Percentiles rank a stretch among this genome's conserved stretches.
Evolutionary conservation across 2,797 vertebrate species (phyloP).

Genomic region (Phaenicophaeus curvirostris): DNA sequence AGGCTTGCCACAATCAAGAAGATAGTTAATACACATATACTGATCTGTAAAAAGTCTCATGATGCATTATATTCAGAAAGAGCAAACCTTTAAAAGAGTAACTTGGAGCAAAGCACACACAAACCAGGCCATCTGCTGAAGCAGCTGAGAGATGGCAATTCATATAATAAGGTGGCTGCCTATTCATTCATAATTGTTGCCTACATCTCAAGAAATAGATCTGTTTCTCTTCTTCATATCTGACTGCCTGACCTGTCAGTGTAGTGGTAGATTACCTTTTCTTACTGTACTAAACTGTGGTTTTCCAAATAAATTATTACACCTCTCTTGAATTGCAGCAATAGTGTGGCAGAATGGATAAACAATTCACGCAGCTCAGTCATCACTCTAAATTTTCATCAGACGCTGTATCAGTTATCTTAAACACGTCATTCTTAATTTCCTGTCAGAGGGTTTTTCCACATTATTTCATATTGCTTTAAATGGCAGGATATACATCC

Average conservation of each 20-base stretch:
- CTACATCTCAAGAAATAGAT: constrained; percentile 51
- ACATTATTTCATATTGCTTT: constrained; percentile 57
- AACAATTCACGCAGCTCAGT: constrained; percentile 51
- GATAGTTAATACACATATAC: background rate
- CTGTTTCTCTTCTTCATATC: constrained; percentile 63
- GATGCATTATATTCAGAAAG: background rate
- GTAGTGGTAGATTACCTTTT: constrained; percentile 34
- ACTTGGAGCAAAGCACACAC: background rate
- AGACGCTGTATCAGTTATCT: constrained; percentile 56
- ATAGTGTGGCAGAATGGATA: constrained; percentile 56
- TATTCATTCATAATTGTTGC: constrained; percentile 60
- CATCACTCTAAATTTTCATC: constrained; percentile 72
- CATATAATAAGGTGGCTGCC: constrained; percentile 9
- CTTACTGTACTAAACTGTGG: constrained; percentile 61
- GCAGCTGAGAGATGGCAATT: constrained; percentile 18
- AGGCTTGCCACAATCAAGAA: background rate
- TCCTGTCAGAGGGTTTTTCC: constrained; percentile 33
- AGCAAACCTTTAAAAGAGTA: background rate
- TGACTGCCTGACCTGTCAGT: constrained; percentile 51
- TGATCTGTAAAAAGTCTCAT: background rate
- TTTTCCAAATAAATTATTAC: constrained; percentile 74
- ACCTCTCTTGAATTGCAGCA: constrained; percentile 50
- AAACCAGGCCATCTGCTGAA: constrained; percentile 5
- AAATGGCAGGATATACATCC: background rate
- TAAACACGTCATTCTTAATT: constrained; percentile 51